phyloP scores from a whole-genome alignment of 2,797 vertebrate genomes.

The Onychomys arenicola region DNA sequence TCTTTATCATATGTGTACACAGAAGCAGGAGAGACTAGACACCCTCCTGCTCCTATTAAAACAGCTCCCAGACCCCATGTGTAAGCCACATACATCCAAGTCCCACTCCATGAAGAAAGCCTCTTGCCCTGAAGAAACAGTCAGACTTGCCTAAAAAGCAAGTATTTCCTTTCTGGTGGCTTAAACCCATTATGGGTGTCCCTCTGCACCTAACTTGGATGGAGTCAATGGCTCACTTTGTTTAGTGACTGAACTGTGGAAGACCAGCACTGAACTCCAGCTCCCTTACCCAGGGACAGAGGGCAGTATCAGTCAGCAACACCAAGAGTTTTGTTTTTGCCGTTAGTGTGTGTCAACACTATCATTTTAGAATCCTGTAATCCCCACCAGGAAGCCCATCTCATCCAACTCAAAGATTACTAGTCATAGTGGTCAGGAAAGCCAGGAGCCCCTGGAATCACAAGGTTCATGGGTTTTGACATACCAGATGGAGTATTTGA shows the following conservation, averaged over 20 bases:
- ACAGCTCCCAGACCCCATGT: constrained; percentile 77
- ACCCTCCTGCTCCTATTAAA: constrained; percentile 54
- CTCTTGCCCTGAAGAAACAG: constrained; percentile 82
- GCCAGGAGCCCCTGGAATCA: constrained; percentile 42
- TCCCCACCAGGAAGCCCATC: background rate
- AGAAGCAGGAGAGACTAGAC: constrained; percentile 48
- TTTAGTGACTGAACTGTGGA: constrained; percentile 73
- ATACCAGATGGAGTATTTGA: constrained; percentile 60
- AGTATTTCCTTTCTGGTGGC: constrained; percentile 79
- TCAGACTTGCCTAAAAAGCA: constrained; percentile 73
- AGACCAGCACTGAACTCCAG: constrained; percentile 69
- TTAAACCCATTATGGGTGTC: constrained; percentile 72
- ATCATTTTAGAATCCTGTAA: constrained; percentile 59
- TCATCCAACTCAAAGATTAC: constrained; percentile 64
- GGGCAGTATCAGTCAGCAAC: background rate
- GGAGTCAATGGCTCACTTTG: constrained; percentile 71
- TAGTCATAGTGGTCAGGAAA: constrained; percentile 64
- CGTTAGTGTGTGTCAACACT: constrained; percentile 62
- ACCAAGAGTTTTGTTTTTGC: constrained; percentile 44
- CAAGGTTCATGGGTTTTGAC: constrained; percentile 40
- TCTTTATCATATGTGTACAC: background rate
- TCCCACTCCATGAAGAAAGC: constrained; percentile 82
- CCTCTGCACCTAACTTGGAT: constrained; percentile 68
- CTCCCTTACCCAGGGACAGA: constrained; percentile 62
- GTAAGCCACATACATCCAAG: constrained; percentile 82